A percentile compares a stretch with the other conserved stretches of the same genome.
phyloP scores from a whole-genome alignment of 2,888 invertebrate genomes.

The Tipula helvola region DNA sequence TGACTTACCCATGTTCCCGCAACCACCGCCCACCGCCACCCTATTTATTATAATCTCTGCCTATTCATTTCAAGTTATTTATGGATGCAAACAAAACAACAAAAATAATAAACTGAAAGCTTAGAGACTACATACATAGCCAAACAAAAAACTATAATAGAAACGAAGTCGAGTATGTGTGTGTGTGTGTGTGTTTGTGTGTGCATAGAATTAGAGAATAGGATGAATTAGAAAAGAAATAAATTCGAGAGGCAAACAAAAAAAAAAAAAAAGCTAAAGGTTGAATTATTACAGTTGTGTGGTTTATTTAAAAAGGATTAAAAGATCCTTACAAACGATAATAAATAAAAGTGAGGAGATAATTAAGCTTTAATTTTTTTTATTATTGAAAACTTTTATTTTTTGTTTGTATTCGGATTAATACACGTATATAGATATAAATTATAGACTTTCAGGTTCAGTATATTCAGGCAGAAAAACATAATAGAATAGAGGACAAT shows the following conservation, averaged over 20 bases:
- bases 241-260: background rate
- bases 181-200: background rate
- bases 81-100: background rate
- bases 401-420: background rate
- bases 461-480: background rate
- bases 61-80: background rate
- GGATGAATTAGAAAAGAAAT: background rate
- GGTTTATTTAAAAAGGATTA: constrained; percentile 4
- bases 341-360: background rate
- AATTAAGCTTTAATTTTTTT: background rate
- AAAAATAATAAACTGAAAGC: background rate
- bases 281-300: constrained; percentile 4
- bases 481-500: background rate
- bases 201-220: background rate
- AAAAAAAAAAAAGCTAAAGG: background rate
- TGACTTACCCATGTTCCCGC: background rate
- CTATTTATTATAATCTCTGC: background rate
- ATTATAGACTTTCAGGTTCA: background rate
- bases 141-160: background rate
- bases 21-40: background rate
- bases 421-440: background rate
- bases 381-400: background rate
- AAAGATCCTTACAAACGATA: background rate
- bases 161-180: background rate
- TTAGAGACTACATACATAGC: background rate